Conservation (phyloP, 2,888 invertebrate genomes). For the Noctuana brunneofusca region DNA sequence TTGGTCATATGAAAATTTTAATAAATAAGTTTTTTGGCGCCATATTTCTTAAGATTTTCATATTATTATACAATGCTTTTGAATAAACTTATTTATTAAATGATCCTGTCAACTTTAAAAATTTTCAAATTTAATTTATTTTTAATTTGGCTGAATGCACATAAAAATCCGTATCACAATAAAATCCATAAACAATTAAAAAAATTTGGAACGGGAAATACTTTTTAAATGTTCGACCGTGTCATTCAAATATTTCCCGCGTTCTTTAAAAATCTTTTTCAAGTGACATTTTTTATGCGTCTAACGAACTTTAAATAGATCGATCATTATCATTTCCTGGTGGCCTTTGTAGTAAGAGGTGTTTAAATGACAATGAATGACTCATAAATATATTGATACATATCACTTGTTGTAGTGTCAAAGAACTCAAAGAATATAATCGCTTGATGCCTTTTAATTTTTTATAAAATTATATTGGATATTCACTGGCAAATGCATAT, state of each 20-base stretch:
- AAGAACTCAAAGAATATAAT: slow-evolving; percentile 1
- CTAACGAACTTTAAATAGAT: slow-evolving; percentile 21
- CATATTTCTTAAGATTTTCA: no score
- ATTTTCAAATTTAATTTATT: background rate
- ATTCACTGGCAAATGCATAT: no score
- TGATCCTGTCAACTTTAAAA: no score
- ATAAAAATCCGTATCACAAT: background rate
- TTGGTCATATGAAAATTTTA: no score
- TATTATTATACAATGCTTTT: no score
- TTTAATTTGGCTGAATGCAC: background rate
- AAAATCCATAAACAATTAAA: slow-evolving; percentile 4
- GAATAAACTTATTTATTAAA: no score
- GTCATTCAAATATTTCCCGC: slow-evolving; percentile 2
- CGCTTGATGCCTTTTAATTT: background rate
- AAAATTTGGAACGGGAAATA: background rate
- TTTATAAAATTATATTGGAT: no score
- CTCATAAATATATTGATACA: slow-evolving; percentile 17
- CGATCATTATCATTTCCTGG: slow-evolving; percentile 33
- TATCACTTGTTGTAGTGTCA: background rate
- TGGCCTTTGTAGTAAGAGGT: slow-evolving; percentile 41
- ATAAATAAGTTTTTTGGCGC: no score
- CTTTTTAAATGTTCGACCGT: background rate
- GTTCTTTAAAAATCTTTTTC: background rate
- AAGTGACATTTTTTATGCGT: slow-evolving; percentile 20
- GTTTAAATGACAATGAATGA: slow-evolving; percentile 31